A percentile compares a stretch with the other conserved stretches of the same genome.
Conservation (phyloP, 2,797 vertebrate genomes). For the Pantherophis alleghaniensis region DNA sequence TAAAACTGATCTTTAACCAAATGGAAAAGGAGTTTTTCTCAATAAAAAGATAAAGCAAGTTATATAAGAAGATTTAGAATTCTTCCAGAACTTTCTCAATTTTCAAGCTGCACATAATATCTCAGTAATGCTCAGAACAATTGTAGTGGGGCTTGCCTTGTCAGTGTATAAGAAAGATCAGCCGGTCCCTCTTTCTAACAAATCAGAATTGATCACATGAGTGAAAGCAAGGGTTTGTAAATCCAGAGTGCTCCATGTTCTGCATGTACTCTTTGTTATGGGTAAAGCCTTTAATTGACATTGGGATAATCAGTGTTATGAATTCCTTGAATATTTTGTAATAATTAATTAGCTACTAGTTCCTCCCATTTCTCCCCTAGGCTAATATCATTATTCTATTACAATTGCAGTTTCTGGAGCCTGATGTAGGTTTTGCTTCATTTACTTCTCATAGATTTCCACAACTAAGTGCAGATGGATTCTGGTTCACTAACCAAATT, state of each 20-base stretch:
- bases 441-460: not conserved
- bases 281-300: not conserved
- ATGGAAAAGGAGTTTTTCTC: not conserved
- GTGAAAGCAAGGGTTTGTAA: not conserved
- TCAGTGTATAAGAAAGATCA: not conserved
- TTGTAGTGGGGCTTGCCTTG: not conserved
- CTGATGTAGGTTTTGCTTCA: not conserved
- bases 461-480: not conserved
- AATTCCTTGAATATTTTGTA: not conserved
- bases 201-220: not conserved
- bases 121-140: not conserved
- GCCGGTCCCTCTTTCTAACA: not conserved
- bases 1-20: constrained; percentile 7
- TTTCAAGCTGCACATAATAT: not conserved
- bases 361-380: not conserved
- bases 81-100: not conserved
- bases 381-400: not conserved
- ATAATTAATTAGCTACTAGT: not conserved
- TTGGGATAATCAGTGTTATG: not conserved
- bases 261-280: not conserved
- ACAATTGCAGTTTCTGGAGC: not conserved
- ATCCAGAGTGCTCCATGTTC: not conserved
- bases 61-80: not conserved
- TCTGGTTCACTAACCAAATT: too few species aligned
- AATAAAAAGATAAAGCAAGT: not conserved